A percentile compares a stretch with the other conserved stretches of the same genome.
phyloP scores from a whole-genome alignment of 1,140 invertebrate species.

The Pomacea maculata region DNA sequence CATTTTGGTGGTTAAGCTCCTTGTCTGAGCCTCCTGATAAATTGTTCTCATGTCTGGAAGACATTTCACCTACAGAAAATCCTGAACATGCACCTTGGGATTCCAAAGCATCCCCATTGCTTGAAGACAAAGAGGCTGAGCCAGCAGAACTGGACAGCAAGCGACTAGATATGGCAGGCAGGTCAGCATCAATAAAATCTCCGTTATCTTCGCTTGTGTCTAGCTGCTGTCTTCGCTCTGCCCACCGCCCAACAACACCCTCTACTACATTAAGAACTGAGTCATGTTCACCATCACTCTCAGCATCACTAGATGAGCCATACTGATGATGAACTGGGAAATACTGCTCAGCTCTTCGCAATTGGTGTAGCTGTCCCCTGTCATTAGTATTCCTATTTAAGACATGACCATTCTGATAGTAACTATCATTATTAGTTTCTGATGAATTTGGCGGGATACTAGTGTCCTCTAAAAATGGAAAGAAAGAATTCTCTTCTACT shows the following conservation, averaged over 20 bases:
- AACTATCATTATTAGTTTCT: neutral
- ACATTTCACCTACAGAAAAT: constrained; percentile 20
- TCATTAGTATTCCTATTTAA: constrained; percentile 2
- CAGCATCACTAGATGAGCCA: neutral
- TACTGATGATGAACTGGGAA: neutral
- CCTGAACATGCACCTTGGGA: constrained; percentile 22
- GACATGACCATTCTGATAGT: constrained; percentile 11
- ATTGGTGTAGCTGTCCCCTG: neutral
- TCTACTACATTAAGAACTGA: neutral
- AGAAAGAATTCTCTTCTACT: constrained; percentile 21
- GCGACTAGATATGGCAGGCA: constrained; percentile 47
- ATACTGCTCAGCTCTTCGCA: neutral
- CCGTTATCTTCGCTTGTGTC: constrained; percentile 54
- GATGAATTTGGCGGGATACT: neutral
- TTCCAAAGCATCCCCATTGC: constrained; percentile 44
- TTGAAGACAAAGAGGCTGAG: constrained; percentile 44
- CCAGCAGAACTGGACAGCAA: constrained; percentile 53
- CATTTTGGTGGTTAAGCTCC: constrained; percentile 17
- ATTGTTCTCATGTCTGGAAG: constrained; percentile 33
- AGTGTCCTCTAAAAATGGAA: constrained; percentile 8
- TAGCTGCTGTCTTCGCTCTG: neutral
- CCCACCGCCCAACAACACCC: neutral
- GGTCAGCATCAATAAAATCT: constrained; percentile 61
- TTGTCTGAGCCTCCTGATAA: constrained; percentile 9
- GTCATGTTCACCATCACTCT: neutral